phyloP scores from a whole-genome alignment of 2,888 invertebrate genomes.

The Idaea aversata region DNA sequence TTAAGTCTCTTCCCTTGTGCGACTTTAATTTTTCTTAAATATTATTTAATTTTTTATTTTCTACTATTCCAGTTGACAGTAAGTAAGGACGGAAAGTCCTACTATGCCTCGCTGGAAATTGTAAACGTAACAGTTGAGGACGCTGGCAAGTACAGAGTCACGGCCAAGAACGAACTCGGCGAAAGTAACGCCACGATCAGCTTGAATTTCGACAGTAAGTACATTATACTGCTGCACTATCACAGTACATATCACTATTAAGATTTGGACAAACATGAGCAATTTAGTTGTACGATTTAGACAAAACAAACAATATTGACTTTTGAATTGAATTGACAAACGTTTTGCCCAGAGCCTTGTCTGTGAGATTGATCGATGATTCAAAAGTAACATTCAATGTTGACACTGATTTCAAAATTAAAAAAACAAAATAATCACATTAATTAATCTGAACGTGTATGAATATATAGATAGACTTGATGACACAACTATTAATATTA shows the following conservation, averaged over 20 bases:
- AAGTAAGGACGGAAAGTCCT: conserved; percentile 95
- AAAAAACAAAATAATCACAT: background rate
- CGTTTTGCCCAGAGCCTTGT: background rate
- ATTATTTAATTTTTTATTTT: background rate
- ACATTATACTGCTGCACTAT: conserved; percentile 11
- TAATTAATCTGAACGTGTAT: background rate
- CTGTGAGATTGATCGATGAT: background rate
- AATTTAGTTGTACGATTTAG: background rate
- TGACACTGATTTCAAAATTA: background rate
- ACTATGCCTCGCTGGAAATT: conserved; percentile 95
- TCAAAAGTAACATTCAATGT: background rate
- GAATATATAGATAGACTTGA: conserved; percentile 3
- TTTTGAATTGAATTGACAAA: background rate
- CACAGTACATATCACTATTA: background rate
- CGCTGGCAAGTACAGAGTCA: conserved; percentile 98
- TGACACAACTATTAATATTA: background rate
- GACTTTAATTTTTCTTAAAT: too few species aligned
- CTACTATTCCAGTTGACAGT: conserved; percentile 84
- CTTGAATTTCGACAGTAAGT: conserved; percentile 99
- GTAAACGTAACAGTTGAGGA: conserved; percentile 97
- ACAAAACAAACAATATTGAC: background rate
- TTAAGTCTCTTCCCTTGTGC: too few species aligned
- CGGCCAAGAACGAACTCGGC: conserved; percentile 98
- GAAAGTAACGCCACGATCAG: conserved; percentile 98
- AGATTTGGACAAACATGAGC: background rate